Percentiles rank a stretch among this genome's conserved stretches.
phyloP scores from a whole-genome alignment of 2,797 vertebrate genomes.

The Spinus olivaceus region DNA sequence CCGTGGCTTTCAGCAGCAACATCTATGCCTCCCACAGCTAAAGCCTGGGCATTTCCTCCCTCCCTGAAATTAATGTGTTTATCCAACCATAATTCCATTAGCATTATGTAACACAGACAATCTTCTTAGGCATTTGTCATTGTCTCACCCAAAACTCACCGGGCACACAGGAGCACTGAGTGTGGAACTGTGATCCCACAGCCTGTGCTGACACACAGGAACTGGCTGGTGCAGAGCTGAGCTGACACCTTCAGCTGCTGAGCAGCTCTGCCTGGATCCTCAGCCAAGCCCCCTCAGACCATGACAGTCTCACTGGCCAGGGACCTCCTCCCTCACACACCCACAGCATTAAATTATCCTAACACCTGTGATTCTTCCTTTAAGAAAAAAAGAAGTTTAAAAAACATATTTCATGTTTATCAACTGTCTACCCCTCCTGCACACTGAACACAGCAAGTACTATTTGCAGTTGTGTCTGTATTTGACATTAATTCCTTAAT shows the following conservation, averaged over 20 bases:
- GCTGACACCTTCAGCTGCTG: slow-evolving; percentile 57
- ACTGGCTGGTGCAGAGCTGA: slow-evolving; percentile 39
- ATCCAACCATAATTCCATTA: slow-evolving; percentile 56
- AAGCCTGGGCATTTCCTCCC: neutral
- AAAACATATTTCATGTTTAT: neutral
- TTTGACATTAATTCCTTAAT: slow-evolving; percentile 62
- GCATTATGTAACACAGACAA: slow-evolving; percentile 64
- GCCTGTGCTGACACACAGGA: neutral
- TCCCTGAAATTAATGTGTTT: slow-evolving; percentile 43
- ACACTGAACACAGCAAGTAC: neutral
- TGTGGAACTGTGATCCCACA: neutral
- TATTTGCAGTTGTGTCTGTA: slow-evolving; percentile 49
- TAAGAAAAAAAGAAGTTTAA: neutral
- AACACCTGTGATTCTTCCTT: neutral
- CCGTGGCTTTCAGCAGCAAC: neutral
- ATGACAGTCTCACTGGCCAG: neutral
- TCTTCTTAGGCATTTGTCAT: slow-evolving; percentile 46
- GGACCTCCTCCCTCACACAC: neutral
- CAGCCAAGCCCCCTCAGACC: neutral
- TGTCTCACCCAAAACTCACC: slow-evolving; percentile 36
- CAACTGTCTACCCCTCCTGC: neutral
- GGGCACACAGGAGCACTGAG: neutral
- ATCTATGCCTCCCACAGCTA: slow-evolving; percentile 11
- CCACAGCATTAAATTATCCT: fast-evolving
- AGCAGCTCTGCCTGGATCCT: neutral